Evolutionary conservation across 2,888 invertebrate genomes (phyloP).

Genomic region (Cephus rjabovi): DNA sequence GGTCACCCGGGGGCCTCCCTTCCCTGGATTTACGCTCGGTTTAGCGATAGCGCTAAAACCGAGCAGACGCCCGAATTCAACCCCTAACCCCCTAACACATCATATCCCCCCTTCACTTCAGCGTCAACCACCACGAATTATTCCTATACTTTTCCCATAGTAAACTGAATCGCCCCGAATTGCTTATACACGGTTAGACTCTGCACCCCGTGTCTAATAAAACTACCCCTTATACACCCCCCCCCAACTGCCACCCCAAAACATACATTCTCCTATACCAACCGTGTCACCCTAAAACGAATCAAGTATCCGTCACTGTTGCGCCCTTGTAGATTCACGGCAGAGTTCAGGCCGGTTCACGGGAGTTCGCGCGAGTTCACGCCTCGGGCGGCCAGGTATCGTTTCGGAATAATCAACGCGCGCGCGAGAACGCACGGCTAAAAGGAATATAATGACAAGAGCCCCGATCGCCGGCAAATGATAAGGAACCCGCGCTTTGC

Average conservation of each 20-base stretch:
- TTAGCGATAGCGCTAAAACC: conserved; percentile 3
- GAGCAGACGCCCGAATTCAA: background rate
- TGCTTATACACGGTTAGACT: background rate
- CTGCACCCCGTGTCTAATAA: background rate
- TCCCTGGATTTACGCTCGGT: conserved; percentile 16
- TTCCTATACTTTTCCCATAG: background rate
- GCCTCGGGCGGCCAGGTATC: background rate
- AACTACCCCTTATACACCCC: background rate
- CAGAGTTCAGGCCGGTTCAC: background rate
- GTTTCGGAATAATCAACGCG: background rate
- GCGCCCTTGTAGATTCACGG: background rate
- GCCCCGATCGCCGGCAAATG: background rate
- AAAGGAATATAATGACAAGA: background rate
- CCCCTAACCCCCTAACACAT: background rate
- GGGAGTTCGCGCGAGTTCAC: background rate
- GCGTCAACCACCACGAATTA: background rate
- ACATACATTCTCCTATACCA: background rate
- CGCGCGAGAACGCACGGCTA: background rate
- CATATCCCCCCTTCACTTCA: background rate
- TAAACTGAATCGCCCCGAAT: background rate
- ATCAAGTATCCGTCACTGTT: background rate
- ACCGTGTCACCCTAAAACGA: background rate
- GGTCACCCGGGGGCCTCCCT: conserved; percentile 14
- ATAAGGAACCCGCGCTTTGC: background rate
- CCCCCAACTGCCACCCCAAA: background rate